phyloP scores from a whole-genome alignment of 2,888 invertebrate species.

The Tinea pellionella region DNA sequence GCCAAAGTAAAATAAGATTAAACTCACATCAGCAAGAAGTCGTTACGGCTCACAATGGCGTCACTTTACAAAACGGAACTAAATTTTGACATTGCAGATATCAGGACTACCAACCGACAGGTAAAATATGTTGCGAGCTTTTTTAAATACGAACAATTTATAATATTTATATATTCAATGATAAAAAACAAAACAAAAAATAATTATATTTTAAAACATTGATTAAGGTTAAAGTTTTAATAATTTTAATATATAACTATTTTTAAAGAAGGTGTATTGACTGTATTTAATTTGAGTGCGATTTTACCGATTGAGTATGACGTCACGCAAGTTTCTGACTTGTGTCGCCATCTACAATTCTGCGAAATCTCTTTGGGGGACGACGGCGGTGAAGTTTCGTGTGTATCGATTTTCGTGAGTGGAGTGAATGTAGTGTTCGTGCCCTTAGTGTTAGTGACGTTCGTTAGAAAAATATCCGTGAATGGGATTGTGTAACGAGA shows the following conservation, averaged over 20 bases:
- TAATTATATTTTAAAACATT: too few species aligned
- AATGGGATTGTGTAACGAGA: conserved; percentile 82
- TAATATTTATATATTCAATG: too few species aligned
- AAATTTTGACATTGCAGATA: conserved; percentile 27
- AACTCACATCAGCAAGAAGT: conserved; percentile 73
- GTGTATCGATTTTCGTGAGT: conserved; percentile 85
- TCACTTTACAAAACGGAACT: conserved; percentile 72
- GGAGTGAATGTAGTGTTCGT: conserved; percentile 76
- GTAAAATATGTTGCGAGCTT: not conserved
- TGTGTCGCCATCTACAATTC: conserved; percentile 8
- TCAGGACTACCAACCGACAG: not conserved
- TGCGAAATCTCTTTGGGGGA: not conserved
- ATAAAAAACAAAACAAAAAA: too few species aligned
- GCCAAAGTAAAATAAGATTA: conserved; percentile 76
- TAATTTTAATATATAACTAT: too few species aligned
- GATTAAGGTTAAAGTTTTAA: too few species aligned
- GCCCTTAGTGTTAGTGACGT: conserved; percentile 78
- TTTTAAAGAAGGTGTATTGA: not conserved
- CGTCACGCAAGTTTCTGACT: conserved; percentile 4
- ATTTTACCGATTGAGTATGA: not conserved
- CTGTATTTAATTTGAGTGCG: not conserved
- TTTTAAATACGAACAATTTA: too few species aligned
- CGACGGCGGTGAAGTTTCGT: conserved; percentile 59
- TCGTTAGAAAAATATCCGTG: conserved; percentile 79
- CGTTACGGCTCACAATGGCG: conserved; percentile 89